These are phyloP conservation scores for Hyalella azteca DNA, from an alignment of 2,888 invertebrate species.

Conservation along the genomic window DNA sequence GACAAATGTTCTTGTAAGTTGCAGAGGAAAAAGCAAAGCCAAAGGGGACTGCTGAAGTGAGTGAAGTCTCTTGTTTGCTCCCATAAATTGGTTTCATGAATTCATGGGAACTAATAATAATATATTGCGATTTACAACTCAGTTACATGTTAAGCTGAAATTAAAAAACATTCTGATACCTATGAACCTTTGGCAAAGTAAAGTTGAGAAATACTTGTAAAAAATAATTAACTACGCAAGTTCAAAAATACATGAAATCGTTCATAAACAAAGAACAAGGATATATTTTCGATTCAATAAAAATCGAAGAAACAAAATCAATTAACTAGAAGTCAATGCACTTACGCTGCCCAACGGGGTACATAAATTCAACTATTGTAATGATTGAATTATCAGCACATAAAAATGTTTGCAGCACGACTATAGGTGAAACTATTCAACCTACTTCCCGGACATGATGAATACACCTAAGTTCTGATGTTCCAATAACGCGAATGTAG, in stretches of 20 bases:
- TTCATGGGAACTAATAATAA: too few relatives aligned
- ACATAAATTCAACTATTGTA: slow-evolving; percentile 65
- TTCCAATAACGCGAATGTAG: too few relatives aligned
- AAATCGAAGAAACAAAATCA: background rate
- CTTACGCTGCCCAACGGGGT: slow-evolving; percentile 75
- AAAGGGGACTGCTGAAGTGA: too few relatives aligned
- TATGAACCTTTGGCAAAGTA: too few relatives aligned
- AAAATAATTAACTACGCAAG: background rate
- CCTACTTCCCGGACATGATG: slow-evolving; percentile 34
- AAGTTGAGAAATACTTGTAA: too few relatives aligned
- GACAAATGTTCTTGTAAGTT: too few relatives aligned
- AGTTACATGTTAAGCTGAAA: too few relatives aligned
- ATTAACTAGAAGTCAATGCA: slow-evolving; percentile 60
- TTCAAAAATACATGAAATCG: background rate
- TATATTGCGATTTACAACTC: too few relatives aligned
- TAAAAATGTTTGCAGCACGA: slow-evolving; percentile 18
- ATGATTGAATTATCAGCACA: slow-evolving; percentile 27
- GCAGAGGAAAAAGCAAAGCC: too few relatives aligned
- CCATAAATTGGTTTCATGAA: too few relatives aligned
- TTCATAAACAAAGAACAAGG: background rate
- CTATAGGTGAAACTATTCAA: slow-evolving; percentile 30
- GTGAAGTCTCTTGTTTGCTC: too few relatives aligned
- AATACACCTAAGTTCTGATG: background rate
- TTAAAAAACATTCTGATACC: background rate
- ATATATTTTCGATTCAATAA: background rate